These are phyloP conservation scores for Alaudala cheleensis DNA, from an alignment of 2,113 vertebrate species.

Conservation along the genomic window DNA sequence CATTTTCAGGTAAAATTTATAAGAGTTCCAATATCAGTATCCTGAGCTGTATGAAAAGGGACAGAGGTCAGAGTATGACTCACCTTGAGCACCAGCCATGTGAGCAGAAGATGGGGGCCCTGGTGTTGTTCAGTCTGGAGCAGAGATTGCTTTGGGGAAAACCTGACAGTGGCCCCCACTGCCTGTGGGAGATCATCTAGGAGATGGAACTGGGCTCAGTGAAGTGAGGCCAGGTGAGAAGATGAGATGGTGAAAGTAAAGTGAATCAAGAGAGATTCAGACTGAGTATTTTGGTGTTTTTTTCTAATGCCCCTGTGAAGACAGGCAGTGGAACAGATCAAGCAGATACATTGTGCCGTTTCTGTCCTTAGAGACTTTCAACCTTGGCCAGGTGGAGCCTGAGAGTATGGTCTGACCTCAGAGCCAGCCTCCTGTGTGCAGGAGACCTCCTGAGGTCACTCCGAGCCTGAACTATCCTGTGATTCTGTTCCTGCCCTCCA, in stretches of 20 bases:
- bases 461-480: background rate
- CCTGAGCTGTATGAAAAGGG: background rate
- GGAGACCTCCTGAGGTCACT: background rate
- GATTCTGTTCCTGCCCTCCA: background rate
- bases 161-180: background rate
- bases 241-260: background rate
- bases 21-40: background rate
- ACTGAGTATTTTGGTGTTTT: background rate
- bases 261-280: background rate
- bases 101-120: background rate
- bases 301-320: background rate
- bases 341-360: background rate
- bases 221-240: background rate
- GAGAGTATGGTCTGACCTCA: background rate
- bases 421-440: background rate
- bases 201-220: background rate
- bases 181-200: background rate
- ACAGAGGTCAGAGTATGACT: background rate
- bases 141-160: background rate
- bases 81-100: background rate
- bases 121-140: background rate
- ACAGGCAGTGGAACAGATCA: background rate
- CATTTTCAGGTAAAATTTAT: background rate
- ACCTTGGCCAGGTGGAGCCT: background rate
- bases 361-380: background rate